Conservation (phyloP, 92 coral and sea anemone species). For the Pocillopora grandis region DNA sequence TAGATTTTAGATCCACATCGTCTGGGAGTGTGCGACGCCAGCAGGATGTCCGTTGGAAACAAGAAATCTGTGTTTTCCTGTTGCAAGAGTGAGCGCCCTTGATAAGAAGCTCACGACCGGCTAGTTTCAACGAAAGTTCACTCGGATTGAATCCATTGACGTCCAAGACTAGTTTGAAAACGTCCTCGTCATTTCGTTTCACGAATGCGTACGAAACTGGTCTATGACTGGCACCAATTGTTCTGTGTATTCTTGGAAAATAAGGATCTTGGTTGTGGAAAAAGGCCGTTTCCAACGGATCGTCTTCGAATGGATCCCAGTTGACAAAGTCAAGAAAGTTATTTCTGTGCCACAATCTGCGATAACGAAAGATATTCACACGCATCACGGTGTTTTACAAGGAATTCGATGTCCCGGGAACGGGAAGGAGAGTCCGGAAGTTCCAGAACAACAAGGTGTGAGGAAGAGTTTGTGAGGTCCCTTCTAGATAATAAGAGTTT, state of each 20-base stretch:
- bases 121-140: constrained; percentile 53
- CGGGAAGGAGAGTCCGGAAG: too few relatives aligned
- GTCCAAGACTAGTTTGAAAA: constrained; percentile 26
- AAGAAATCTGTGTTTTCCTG: constrained; percentile 11
- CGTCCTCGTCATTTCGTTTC: constrained; percentile 24
- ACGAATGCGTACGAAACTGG: constrained; percentile 9
- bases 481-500: too few relatives aligned
- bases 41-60: constrained; percentile 38
- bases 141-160: constrained; percentile 56
- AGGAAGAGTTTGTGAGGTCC: too few relatives aligned
- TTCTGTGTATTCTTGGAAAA: constrained; percentile 30
- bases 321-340: constrained; percentile 32
- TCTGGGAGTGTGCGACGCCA: constrained; percentile 51
- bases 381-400: too few relatives aligned
- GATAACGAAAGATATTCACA: not conserved
- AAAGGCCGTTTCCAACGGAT: constrained; percentile 43
- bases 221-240: not conserved
- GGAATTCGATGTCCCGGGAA: too few relatives aligned
- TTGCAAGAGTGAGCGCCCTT: constrained; percentile 28
- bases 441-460: too few relatives aligned
- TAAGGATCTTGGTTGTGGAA: constrained; percentile 22
- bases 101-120: constrained; percentile 36
- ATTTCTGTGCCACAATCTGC: constrained; percentile 31
- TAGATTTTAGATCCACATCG: constrained; percentile 1
- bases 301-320: constrained; percentile 45